Percentiles rank a stretch among this genome's conserved stretches.
These are phyloP conservation scores for Eublepharis macularius DNA, from an alignment of 2,113 vertebrate species.

Conservation along the genomic window DNA sequence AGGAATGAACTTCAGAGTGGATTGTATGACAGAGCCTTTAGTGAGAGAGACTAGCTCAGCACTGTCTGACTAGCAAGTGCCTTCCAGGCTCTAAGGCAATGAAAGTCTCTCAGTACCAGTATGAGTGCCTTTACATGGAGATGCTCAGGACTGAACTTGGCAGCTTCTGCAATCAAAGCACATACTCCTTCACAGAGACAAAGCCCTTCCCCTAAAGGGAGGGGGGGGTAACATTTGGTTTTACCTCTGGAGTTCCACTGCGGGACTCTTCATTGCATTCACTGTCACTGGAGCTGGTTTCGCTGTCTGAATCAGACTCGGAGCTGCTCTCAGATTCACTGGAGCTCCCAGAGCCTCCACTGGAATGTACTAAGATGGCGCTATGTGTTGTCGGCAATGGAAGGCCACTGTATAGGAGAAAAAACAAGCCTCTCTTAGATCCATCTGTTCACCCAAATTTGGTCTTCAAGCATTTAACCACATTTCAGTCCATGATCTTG, in stretches of 20 bases:
- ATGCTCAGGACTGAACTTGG: too few species aligned
- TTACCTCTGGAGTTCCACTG: slow-evolving; percentile 89
- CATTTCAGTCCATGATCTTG: neutral
- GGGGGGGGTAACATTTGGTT: neutral
- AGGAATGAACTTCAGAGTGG: neutral
- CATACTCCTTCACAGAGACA: too few species aligned
- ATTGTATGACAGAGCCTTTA: too few species aligned
- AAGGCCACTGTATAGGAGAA: slow-evolving; percentile 67
- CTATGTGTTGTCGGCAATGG: slow-evolving; percentile 59
- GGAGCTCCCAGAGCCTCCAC: slow-evolving; percentile 87
- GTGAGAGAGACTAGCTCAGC: too few species aligned
- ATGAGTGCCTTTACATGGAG: too few species aligned
- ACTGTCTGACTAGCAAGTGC: too few species aligned
- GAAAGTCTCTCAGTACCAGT: too few species aligned
- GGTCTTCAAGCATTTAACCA: neutral
- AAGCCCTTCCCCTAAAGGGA: too few species aligned
- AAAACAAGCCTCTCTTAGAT: neutral
- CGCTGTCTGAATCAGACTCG: slow-evolving; percentile 91
- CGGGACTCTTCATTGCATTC: slow-evolving; percentile 88
- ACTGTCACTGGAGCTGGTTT: slow-evolving; percentile 94
- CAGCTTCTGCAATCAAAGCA: too few species aligned
- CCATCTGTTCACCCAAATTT: neutral
- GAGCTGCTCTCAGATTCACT: slow-evolving; percentile 96
- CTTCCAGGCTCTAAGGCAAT: too few species aligned
- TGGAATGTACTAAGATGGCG: slow-evolving; percentile 68